phyloP scores from a whole-genome alignment of 2,797 vertebrate species.

The Iguana delicatissima region DNA sequence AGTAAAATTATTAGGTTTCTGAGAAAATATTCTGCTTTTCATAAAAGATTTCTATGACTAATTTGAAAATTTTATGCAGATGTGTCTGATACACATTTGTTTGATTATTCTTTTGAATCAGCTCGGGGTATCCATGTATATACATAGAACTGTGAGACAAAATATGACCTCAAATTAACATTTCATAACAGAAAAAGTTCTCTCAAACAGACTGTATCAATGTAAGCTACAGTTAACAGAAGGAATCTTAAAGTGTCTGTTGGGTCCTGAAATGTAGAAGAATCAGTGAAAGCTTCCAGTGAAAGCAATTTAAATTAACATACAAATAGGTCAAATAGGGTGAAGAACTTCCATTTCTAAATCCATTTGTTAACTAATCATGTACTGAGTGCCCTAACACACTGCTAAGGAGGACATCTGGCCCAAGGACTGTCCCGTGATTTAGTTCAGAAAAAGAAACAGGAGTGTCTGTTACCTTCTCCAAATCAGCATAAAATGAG shows the following conservation, averaged over 20 bases:
- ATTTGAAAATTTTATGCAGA: not conserved
- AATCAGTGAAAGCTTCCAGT: slow-evolving; percentile 61
- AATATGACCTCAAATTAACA: slow-evolving; percentile 18
- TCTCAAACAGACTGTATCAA: not conserved
- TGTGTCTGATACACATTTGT: not conserved
- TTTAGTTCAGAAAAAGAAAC: not conserved
- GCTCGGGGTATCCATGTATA: not conserved
- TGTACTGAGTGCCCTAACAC: not conserved
- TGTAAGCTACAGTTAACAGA: slow-evolving; percentile 11
- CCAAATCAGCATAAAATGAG: not conserved
- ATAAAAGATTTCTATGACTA: not conserved
- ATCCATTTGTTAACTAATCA: not conserved
- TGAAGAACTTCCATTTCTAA: not conserved
- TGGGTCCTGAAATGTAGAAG: slow-evolving; percentile 21
- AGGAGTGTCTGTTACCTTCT: not conserved
- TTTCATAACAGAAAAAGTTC: not conserved
- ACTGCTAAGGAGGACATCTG: not conserved
- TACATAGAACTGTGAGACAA: not conserved
- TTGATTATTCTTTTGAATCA: not conserved
- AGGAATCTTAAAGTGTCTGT: slow-evolving; percentile 31
- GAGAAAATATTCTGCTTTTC: not conserved
- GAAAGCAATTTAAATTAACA: slow-evolving; percentile 62
- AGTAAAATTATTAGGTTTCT: not conserved
- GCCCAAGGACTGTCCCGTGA: not conserved
- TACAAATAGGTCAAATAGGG: slow-evolving; percentile 11